Percentiles rank a stretch among this genome's conserved stretches.
Evolutionary conservation across 2,888 invertebrate genomes (phyloP).

Genomic region (Temnothorax unifasciatus): DNA sequence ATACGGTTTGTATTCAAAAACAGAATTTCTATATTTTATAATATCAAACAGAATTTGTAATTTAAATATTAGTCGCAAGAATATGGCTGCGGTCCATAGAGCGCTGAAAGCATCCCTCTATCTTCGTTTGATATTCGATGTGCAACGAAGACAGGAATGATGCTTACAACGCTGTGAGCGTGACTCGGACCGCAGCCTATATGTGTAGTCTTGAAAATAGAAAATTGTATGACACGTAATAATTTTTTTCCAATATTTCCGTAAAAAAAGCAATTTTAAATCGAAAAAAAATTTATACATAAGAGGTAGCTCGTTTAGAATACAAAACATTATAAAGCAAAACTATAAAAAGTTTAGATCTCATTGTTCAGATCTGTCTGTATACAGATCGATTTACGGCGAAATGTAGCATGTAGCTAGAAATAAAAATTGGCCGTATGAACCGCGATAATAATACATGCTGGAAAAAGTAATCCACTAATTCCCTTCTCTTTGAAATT

Average conservation of each 20-base stretch:
- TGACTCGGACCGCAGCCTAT: too few species aligned
- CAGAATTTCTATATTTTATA: neutral
- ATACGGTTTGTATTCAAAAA: neutral
- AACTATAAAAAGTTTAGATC: neutral
- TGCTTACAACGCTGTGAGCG: too few species aligned
- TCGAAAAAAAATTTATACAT: neutral
- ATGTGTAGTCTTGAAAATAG: too few species aligned
- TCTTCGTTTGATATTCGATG: too few species aligned
- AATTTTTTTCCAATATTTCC: neutral
- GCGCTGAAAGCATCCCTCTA: too few species aligned
- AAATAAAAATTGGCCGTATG: neutral
- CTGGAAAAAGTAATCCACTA: constrained; percentile 22
- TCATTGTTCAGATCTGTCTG: neutral
- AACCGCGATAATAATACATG: constrained; percentile 2
- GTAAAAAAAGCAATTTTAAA: neutral
- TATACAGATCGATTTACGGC: neutral
- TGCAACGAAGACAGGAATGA: too few species aligned
- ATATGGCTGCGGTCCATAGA: too few species aligned
- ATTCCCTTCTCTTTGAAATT: constrained; percentile 28
- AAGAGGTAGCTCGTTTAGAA: neutral
- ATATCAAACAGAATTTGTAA: neutral
- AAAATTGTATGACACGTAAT: too few species aligned
- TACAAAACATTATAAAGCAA: neutral
- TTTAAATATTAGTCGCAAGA: neutral
- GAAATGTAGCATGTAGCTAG: neutral